Evolutionary conservation across 2,113 vertebrate species (phyloP), one percentile per base, ranked within the genome.

Genomic region (Myocastor coypus): DNA sequence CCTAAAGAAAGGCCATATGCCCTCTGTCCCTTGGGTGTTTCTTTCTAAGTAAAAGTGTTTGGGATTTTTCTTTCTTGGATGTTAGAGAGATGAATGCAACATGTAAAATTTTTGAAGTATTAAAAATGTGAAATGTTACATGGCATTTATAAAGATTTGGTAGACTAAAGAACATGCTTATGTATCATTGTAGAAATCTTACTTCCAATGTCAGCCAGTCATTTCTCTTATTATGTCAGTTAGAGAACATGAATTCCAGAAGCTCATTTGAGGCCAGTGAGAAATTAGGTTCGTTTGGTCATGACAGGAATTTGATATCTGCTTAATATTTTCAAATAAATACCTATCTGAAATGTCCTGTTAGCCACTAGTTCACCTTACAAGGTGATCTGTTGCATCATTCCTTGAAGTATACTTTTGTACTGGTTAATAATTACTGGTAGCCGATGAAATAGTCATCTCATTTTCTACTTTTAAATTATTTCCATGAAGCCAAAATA

Each of bases 41-140:
- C 83, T 42, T 30, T 37, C 32, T 78, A 93, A 37, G 30, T 52
- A 50, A 28, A 37, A 71, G 40, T 9, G 13, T 73, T 78, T 83
- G n/a, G 80, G 26, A 94, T 2, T 61, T 89, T 87, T 52, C 64
- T 92, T 95, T 93, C 71, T 86, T 40, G 86, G 61, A 50, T 59
- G 34, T 84, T 82, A 71, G 8, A 95, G 9, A 83, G 30, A 87
- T 50, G 4, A 93, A 63, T 30, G 30, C 2, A 81, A 80, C 7
- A 87, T n/a, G 2, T 37, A 50, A 78, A 91, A 69, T 75, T 68
- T 89, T 34, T 86, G 40, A 89, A 88, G 42, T 96, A 52, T 34
- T 68, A 80, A 40, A 87, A 85, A 94, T 77, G 13, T 81, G 46
- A 71, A 14, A 75, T 3, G 37, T 11, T 90, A 52, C 82, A n/a